phyloP scores from a whole-genome alignment of 2,888 invertebrate species.

The Dendrolimus pini region DNA sequence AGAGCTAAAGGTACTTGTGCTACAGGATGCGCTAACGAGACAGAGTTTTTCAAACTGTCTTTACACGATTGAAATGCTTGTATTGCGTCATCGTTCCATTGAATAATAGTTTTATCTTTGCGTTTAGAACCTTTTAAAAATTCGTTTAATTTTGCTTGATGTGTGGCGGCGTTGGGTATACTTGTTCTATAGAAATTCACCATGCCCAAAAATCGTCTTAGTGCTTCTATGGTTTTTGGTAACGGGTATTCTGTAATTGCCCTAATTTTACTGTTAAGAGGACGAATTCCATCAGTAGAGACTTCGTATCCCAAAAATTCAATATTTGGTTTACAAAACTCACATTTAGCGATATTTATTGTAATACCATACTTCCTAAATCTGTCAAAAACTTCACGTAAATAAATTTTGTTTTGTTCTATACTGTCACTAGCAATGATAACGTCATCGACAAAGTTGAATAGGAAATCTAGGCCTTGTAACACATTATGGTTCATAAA shows the following conservation, averaged over 20 bases:
- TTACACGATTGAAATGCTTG: slow-evolving; percentile 5
- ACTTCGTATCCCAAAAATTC: slow-evolving; percentile 14
- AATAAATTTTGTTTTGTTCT: not conserved
- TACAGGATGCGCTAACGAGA: no score
- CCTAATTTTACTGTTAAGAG: slow-evolving; percentile 5
- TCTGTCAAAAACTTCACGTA: not conserved
- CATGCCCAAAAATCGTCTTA: slow-evolving; percentile 27
- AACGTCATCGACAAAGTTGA: slow-evolving; percentile 30
- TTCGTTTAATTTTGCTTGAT: slow-evolving; percentile 6
- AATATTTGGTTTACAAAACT: slow-evolving; percentile 9
- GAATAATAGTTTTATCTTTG: slow-evolving; percentile 4
- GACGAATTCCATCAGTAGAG: no score
- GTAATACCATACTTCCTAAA: not conserved
- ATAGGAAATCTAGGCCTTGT: slow-evolving; percentile 12
- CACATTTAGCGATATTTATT: slow-evolving; percentile 3
- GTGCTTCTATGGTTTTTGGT: slow-evolving; percentile 10
- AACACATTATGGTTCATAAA: slow-evolving; percentile 12
- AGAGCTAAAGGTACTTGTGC: no score
- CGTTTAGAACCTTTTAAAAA: slow-evolving; percentile 7
- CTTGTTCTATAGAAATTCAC: slow-evolving; percentile 34
- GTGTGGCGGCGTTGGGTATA: slow-evolving; percentile 19
- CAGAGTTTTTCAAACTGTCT: not conserved
- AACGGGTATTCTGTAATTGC: slow-evolving; percentile 12
- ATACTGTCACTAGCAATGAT: not conserved
- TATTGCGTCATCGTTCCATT: slow-evolving; percentile 5